Base-by-base conservation (phyloP, 2,888 invertebrate genomes). In the Melinaea menophilus region DNA sequence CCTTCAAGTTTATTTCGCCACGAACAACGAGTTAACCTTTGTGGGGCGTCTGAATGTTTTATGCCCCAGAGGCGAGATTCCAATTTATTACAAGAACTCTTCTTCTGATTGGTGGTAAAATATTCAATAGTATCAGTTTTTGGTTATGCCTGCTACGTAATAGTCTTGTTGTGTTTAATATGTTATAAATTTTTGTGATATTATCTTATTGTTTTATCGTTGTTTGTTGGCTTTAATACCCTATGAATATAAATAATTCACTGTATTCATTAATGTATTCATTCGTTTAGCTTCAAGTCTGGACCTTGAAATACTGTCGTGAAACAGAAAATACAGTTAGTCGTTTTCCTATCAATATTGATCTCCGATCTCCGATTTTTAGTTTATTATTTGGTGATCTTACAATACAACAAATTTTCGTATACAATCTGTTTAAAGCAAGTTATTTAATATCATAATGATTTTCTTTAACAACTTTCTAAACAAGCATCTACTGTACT, bases 41-140 rank as follows among this genome's bases (percentile, higher is more conserved):
- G 86, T 82, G 77, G 80, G 77, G 75, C 79, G 80, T 79, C 83
- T 86, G 88, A 88, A 88, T 88, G 88, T 87, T 82, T 84, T 81
- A 83, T 82, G 83, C 86, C 80, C 86, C 37, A 66, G 78, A 78
- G 75, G 75, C 73, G 76, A 78, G 83, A 88, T 87, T 88, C 88
- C 86, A 88, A 88, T 89, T 86, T 89, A 88, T 86, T 86, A 71
- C 70, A 66, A 69, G 64, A 69, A 65, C 64, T 69, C 66, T n/a
- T n/a, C n/a, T 68, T n/a, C n/a, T n/a, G 59, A 56, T 56, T 61
- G 35, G 46, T 61, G 56, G 78, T 86, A 77, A 85, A 87, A 86
- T 86, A 87, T 88, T 86, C 85, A 86, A 77, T 76, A 75, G 75
- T 74, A 73, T 72, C 74, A 76, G 76, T 77, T 79, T 79, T 77